Percentiles rank a stretch among this genome's conserved stretches.
phyloP scores from a whole-genome alignment of 92 coral and sea anemone species.

The Ricordea florida region DNA sequence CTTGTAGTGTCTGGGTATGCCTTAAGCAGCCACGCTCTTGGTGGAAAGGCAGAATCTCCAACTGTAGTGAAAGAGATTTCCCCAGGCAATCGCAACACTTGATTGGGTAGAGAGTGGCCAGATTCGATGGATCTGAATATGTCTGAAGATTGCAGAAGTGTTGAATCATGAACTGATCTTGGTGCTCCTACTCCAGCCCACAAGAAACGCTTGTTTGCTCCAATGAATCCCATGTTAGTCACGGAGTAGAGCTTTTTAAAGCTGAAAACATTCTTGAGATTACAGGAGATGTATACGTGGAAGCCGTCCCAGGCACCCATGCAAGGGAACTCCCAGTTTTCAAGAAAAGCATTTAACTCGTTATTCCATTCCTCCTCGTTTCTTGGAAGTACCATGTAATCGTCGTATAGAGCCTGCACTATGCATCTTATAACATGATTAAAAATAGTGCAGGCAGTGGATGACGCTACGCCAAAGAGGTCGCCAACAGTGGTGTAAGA shows the following conservation, averaged over 20 bases:
- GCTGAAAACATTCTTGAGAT: constrained; percentile 31
- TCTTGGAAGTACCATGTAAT: too few relatives aligned
- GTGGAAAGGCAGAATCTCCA: constrained; percentile 21
- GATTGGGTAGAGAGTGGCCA: constrained; percentile 34
- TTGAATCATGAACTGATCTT: constrained; percentile 57
- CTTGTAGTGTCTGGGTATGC: constrained; percentile 41
- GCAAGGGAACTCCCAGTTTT: too few relatives aligned
- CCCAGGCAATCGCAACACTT: constrained; percentile 7
- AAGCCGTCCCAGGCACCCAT: constrained; percentile 62
- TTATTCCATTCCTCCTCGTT: constrained; percentile 29
- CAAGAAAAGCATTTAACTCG: constrained; percentile 11
- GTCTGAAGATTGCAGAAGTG: constrained; percentile 35
- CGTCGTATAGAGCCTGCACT: too few relatives aligned
- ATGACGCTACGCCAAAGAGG: too few relatives aligned
- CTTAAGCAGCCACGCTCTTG: constrained; percentile 41
- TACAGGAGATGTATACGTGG: constrained; percentile 32
- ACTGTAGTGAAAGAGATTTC: constrained; percentile 28
- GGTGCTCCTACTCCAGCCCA: constrained; percentile 60
- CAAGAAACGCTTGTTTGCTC: constrained; percentile 40
- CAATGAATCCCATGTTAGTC: constrained; percentile 50
- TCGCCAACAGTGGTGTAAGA: too few relatives aligned
- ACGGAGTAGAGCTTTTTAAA: constrained; percentile 46
- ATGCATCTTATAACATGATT: too few relatives aligned
- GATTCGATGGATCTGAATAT: constrained; percentile 27
- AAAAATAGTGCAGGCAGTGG: too few relatives aligned